Base-by-base conservation (phyloP, 2,797 vertebrate genomes). In the Xenops minutus region DNA sequence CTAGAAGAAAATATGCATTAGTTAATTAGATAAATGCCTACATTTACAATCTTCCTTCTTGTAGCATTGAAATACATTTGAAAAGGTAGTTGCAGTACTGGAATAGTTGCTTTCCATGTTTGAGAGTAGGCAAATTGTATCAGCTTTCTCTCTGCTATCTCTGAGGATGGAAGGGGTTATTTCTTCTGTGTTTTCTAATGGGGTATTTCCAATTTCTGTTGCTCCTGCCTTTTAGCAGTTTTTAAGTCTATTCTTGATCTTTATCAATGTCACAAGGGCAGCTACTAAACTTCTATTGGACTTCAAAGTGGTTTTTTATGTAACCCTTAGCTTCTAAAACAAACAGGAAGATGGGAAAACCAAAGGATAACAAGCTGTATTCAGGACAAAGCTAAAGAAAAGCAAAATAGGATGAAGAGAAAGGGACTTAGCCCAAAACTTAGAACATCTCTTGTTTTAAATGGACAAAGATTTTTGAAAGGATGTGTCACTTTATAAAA, bases 211-310 rank as follows among this genome's bases (percentile, higher is more conserved):
- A 36, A 29, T 54, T 92, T 89, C 51, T 84, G 62, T 92, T 89
- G 44, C 55, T 72, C 10, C 69, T 75, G 76, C 64, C 75, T 92
- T 82, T 95, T 66, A 92, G 68, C 49, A 77, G 54, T 67, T 83
- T 76, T 83, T 64, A 64, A 89, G 85, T 83, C n/a, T 85, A 10
- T 49, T 58, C 76, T 90, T 96, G 85, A 79, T 94, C 90, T 93
- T 87, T 85, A 82, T 75, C 77, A 93, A 72, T 91, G 84, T 92
- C 74, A 56, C 14, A 43, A 64, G 87, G 62, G 44, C 66, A 88
- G 58, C 29, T 79, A 34, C 88, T 86, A 43, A 93, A 88, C 66
- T 86, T 86, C 71, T 77, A 16, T 77, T 78, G 73, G 69, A 64
- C 69, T 95, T 96, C 20, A 93, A 80, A 86, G 48, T 34, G 26